Base-by-base conservation (phyloP, 92 coral and sea anemone species). In the Epizoanthus scotinus region DNA sequence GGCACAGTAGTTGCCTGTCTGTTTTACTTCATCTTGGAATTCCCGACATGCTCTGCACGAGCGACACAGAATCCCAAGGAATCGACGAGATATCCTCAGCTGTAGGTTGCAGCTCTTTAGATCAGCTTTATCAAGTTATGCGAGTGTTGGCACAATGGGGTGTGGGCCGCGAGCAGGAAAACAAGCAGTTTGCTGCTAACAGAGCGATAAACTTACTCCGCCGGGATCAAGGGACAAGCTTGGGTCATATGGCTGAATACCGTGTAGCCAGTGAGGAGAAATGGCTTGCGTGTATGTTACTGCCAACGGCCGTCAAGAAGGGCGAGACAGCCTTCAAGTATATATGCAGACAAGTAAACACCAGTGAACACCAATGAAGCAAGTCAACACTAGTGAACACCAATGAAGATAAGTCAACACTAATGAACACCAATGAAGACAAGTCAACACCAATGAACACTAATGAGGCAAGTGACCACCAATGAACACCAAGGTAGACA, bases 91-190 rank as follows among this genome's bases (percentile, higher is more conserved):
- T 83, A 8, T 72, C 86, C 18, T 20, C 74, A 5, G 52, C 18
- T 22, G 62, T 73, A 1, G 86, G 86, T 14, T 83, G 86, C 62
- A 59, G 71, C 13, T 58, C 86, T 12, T 47, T 82, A 18, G 81
- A 71, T 6, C 65, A 59, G 58, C 58, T 84, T 34, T 84, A 84
- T 40, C 74, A 61, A 28, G 57, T 84, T 5, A 61, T 84, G 52
- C 71, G 83, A 22, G 73, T 84, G 2, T 5, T 84, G 22, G 67
- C 83, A 0, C 87, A 84, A 26, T 84, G 83, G 87, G 87, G 78
- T 5, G 81, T 84, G 0, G 87, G 87, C 24, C 24, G 49, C 17
- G 87, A 84, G 26, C 31, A 77, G 31, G 83, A 84, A 0, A 67
- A 84, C 78, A 84, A 77, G 44, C 71, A 21, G 25, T 84, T 84